Conservation (phyloP, 2,113 vertebrate species). For the Colaptes auratus region DNA sequence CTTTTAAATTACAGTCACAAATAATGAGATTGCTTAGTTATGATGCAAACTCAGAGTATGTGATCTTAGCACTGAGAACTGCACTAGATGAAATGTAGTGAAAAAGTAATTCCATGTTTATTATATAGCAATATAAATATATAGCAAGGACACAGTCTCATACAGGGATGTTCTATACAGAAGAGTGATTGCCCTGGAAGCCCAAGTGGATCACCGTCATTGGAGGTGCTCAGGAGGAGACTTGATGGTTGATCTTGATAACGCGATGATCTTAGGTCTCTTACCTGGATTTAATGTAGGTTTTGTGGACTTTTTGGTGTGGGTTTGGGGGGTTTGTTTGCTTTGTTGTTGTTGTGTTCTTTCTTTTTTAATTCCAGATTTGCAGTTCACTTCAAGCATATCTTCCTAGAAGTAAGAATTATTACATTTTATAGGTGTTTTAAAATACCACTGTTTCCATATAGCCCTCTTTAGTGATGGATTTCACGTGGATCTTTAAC, state of each 20-base stretch:
- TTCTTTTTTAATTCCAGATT: background rate
- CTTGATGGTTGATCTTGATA: too few relatives aligned
- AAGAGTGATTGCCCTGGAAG: too few relatives aligned
- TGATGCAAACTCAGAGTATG: background rate
- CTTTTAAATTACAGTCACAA: background rate
- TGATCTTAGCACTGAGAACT: background rate
- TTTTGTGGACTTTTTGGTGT: too few relatives aligned
- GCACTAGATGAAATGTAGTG: background rate
- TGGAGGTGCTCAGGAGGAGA: too few relatives aligned
- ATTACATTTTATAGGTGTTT: background rate
- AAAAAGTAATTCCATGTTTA: background rate
- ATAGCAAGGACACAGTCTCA: too few relatives aligned
- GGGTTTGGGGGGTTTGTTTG: too few relatives aligned
- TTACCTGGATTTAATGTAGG: too few relatives aligned
- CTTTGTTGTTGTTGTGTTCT: background rate
- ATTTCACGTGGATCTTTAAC: background rate
- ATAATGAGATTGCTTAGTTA: background rate
- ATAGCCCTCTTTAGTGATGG: background rate
- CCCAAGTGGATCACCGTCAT: too few relatives aligned
- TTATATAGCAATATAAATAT: background rate
- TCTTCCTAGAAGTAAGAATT: background rate
- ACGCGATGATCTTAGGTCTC: too few relatives aligned
- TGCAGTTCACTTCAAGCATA: background rate
- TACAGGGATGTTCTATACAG: too few relatives aligned
- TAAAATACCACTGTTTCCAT: background rate